These are phyloP conservation scores for Volucella bombylans DNA, from an alignment of 2,888 invertebrate species.

Conservation along the genomic window DNA sequence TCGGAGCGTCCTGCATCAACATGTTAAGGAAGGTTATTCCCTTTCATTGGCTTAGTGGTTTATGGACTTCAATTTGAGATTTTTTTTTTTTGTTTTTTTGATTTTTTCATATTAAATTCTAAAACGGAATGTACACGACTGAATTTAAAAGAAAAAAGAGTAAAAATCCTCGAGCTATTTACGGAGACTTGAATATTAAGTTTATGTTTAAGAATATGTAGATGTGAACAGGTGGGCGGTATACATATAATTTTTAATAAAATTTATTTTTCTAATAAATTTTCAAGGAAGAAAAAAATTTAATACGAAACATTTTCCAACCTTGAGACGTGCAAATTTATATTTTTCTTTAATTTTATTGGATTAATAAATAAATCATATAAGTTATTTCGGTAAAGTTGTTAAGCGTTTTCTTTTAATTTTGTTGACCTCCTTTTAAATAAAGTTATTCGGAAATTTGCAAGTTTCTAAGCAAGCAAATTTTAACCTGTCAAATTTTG, in stretches of 20 bases:
- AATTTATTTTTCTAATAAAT: conserved; percentile 37
- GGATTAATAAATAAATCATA: not conserved
- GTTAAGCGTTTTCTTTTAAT: not conserved
- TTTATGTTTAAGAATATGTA: conserved; percentile 7
- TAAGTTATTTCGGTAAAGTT: not conserved
- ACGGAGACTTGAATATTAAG: not conserved
- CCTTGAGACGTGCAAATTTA: conserved; percentile 25
- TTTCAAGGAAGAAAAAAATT: conserved; percentile 31
- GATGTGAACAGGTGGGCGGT: conserved; percentile 57
- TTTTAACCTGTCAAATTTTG: too few relatives aligned
- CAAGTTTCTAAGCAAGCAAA: too few relatives aligned
- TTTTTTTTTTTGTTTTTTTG: not conserved
- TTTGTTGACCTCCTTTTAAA: too few relatives aligned
- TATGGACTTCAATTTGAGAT: conserved; percentile 7
- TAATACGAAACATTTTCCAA: conserved; percentile 6
- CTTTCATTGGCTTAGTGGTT: not conserved
- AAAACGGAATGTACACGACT: conserved; percentile 18
- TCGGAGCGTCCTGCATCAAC: conserved; percentile 17
- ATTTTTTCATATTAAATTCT: not conserved
- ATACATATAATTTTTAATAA: conserved; percentile 1
- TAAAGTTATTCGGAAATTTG: too few relatives aligned
- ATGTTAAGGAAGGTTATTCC: conserved; percentile 12
- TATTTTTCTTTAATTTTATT: not conserved
- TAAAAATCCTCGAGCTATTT: conserved; percentile 6
- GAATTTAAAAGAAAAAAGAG: not conserved